Evolutionary conservation across 2,888 invertebrate species (phyloP), one percentile per base, ranked within the genome.

Genomic region (Acrobasis suavella): DNA sequence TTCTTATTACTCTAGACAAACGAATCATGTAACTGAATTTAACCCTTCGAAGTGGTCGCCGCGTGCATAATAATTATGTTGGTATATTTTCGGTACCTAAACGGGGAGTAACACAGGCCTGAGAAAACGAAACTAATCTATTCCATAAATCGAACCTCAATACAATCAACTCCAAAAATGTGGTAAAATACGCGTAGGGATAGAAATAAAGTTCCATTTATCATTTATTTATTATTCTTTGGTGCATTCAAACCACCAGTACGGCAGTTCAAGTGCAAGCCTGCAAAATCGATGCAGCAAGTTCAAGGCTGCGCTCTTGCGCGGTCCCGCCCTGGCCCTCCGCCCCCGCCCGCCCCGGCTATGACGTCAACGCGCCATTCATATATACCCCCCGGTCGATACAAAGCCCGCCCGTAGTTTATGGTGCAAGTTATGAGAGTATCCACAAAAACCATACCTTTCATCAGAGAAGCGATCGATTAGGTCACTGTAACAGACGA

Each of bases 301-400:
- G 71, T 70, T 72, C 71, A 72, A 72, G 69, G 70, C 66, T 55
- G 60, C 58, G 62, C 38, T 49, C 55, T 56, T 62, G 60, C 50
- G 60, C 60, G 56, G 42, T 59, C 63, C 56, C 9, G 17, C 63
- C 58, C 65, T 32, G 32, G 64, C 59, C 59, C 39, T 62, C 22
- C 32, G 65, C 56, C 42, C 54, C 52, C 58, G 60, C 51, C 38
- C 55, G 42, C 60, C 61, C 81, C 83, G 82, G 83, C 83, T 83
- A 84, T 83, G 78, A 75, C 72, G 70, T 56, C 56, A 56, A 46
- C 42, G 16, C 42, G 46, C 42, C 56, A 56, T 56, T 56, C 56
- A 56, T 56, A 55, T 39, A 56, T 42, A 56, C 71, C 73, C 67
- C 64, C 67, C 67, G 81, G 62, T 83, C 80, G 76, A 82, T 82